Base-by-base conservation (phyloP, 2,113 vertebrate genomes). In the Probosciger aterrimus region DNA sequence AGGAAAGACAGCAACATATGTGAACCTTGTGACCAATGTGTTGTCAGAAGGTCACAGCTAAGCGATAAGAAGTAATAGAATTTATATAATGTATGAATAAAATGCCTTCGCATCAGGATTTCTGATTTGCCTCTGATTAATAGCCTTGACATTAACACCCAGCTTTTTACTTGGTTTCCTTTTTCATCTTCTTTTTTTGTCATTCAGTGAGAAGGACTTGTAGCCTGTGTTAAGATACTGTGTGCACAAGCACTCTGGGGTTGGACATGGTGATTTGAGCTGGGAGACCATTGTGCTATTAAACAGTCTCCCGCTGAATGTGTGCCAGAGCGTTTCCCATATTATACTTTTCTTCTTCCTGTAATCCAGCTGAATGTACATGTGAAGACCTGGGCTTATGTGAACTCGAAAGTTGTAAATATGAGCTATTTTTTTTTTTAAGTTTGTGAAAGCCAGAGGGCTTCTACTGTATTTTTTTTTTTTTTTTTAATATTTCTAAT, bases 31-130 rank as follows among this genome's bases (percentile, higher is more conserved):
- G 68, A 83, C 87, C 82, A 53, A 1, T 35, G 14, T 75, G 25
- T 90, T 88, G 82, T 96, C 95, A 88, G 44, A 96, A 88, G 82
- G 68, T 94, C 82, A 90, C 75, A 81, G 43, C 77, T 68, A 88
- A 92, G 46, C 71, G 80, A 76, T 83, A 68, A 91, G 70, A 76
- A 94, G 44, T 84, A 88, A 71, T 39, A 90, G 84, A 93, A 79
- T 91, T 92, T 87, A 86, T 31, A 57, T 69, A 86, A 83, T 57
- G 24, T 77, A 55, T 88, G 30, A 90, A 84, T 81, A 86, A 93
- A 91, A 68, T n/a, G 41, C 68, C 27, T 3, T 74, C 33, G 43
- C 50, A n/a, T 88, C 50, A 52, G 35, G 30, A 78, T 90, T 91
- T 81, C 73, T 75, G 67, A 65, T 95, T 76, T 88, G 52, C 53